These are phyloP conservation scores for Tadarida brasiliensis DNA, from an alignment of 2,797 vertebrate species.

Conservation along the genomic window DNA sequence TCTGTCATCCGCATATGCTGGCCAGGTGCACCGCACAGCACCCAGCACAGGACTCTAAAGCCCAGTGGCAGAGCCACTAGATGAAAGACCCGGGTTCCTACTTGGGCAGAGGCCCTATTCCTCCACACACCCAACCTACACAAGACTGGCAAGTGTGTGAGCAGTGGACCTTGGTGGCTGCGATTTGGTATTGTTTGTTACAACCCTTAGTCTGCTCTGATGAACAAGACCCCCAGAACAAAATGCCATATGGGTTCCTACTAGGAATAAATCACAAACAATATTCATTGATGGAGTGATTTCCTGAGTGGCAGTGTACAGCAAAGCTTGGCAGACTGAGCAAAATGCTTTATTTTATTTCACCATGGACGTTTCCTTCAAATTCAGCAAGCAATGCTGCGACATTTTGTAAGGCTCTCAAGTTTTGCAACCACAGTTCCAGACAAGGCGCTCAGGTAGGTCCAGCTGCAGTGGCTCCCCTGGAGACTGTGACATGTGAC, in stretches of 20 bases:
- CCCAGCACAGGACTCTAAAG: not conserved
- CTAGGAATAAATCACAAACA: not conserved
- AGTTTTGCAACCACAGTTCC: not conserved
- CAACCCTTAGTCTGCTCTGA: not conserved
- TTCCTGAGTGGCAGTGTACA: not conserved
- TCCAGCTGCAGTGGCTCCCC: not conserved
- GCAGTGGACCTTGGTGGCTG: not conserved
- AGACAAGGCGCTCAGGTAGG: not conserved
- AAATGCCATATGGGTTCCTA: not conserved
- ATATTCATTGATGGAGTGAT: not conserved
- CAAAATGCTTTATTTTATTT: not conserved
- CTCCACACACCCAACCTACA: not conserved
- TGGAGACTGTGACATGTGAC: not conserved
- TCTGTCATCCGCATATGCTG: not conserved
- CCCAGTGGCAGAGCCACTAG: not conserved
- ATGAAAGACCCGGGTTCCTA: not conserved
- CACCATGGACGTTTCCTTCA: not conserved
- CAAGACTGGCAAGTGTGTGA: not conserved
- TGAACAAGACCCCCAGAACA: not conserved
- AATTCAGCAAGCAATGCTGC: not conserved
- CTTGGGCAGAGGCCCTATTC: not conserved
- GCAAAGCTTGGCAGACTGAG: not conserved
- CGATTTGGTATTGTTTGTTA: not conserved
- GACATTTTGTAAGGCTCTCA: not conserved
- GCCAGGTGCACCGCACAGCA: not conserved